Evolutionary conservation across 2,888 invertebrate species (phyloP).

Genomic region (Drosophila nigricruria): DNA sequence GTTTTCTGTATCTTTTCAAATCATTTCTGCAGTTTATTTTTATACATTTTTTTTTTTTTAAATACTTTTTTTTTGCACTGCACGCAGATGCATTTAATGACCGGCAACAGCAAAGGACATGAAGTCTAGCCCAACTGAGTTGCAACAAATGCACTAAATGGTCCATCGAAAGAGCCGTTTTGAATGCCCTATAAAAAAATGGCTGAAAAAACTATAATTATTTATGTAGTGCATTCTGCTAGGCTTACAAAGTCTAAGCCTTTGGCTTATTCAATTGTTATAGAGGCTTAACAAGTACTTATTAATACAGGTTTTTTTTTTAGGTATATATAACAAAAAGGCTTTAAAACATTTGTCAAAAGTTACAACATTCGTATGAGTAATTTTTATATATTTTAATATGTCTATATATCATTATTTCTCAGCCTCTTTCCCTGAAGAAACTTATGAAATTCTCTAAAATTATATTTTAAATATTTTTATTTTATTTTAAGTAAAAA

Average conservation of each 20-base stretch:
- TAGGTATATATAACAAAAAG: neutral
- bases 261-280: conserved; percentile 1
- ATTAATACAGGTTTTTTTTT: neutral
- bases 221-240: neutral
- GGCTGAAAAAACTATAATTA: neutral
- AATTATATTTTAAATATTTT: too few species aligned
- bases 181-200: conserved; percentile 30
- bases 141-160: conserved; percentile 73
- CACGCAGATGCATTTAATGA: conserved; percentile 75
- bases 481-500: too few species aligned
- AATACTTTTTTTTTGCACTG: conserved; percentile 14
- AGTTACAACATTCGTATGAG: neutral
- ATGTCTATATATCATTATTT: too few species aligned
- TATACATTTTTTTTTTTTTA: conserved; percentile 2
- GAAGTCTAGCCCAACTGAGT: conserved; percentile 28
- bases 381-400: neutral
- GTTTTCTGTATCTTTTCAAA: conserved; percentile 51
- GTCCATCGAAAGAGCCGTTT: conserved; percentile 29
- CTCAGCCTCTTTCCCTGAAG: too few species aligned
- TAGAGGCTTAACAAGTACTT: neutral
- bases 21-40: conserved; percentile 40
- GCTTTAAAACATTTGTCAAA: neutral
- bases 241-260: neutral
- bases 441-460: too few species aligned
- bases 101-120: conserved; percentile 47